Evolutionary conservation across 2,113 vertebrate species (phyloP), one percentile per base, ranked within the genome.

Genomic region (Strix aluco): DNA sequence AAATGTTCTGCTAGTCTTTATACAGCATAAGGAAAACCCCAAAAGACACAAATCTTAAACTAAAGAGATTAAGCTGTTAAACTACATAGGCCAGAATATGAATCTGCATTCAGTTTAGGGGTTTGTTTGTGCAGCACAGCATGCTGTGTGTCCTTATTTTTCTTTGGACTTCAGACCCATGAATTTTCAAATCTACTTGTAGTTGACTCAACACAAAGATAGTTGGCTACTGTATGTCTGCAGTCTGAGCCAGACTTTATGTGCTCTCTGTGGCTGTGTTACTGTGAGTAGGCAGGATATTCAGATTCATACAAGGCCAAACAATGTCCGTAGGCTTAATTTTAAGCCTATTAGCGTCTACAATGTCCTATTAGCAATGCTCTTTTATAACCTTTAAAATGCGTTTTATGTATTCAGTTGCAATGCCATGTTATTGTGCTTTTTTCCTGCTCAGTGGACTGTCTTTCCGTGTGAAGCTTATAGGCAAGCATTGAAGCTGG

Each of bases 41-140:
- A 25, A 54, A 70, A 91, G 84, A 95, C 47, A 69, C 55, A 58
- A 77, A 79, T 94, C 89, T 81, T 86, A 92, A 90, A 81, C 57
- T 91, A 86, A 96, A 94, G 86, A 79, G 82, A 81, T 94, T 92
- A 96, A 96, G 86, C 92, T 92, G 81, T 95, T 94, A 70, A 94
- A 94, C 78, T 85, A 38, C 51, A 80, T 77, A 58, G 91, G 57
- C 61, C 91, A 78, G 89, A 88, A 88, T 91, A 85, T 23, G 51
- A 81, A 92, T 75, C 83, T 89, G 58, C 73, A 46, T 95, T 95
- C 46, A 73, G 58, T 94, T 89, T 73, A 55, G 62, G 66, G 81
- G 42, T 70, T 84, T 2, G 70, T 94, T 95, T 95, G 81, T 94
- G 66, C 78, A 75, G 83, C 91, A 47, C 85, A 82, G 92, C 58